Evolutionary conservation across 2,888 invertebrate genomes (phyloP).

Genomic region (Brachyopa scutellaris): DNA sequence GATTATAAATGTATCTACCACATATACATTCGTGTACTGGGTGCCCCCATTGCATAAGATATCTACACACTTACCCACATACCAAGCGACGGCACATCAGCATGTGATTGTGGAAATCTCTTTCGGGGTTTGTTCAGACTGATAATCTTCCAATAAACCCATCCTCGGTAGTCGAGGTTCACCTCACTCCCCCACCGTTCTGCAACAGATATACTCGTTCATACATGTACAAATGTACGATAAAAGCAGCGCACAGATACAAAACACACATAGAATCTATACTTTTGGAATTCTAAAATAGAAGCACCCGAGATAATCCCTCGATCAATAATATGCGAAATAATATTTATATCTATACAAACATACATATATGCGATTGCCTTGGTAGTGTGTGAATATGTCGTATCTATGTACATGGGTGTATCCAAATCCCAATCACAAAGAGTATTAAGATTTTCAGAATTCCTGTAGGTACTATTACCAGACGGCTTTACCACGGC

Average conservation of each 20-base stretch:
- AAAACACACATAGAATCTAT: conserved; percentile 22
- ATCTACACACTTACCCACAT: not conserved
- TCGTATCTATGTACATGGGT: no score
- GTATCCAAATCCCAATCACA: conserved; percentile 18
- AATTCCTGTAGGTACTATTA: no score
- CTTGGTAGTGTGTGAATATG: no score
- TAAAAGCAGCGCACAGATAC: conserved; percentile 28
- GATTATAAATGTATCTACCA: conserved; percentile 69
- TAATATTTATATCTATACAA: conserved; percentile 59
- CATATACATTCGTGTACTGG: conserved; percentile 26
- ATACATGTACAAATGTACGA: conserved; percentile 10
- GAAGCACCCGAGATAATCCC: conserved; percentile 74
- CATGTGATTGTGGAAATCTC: conserved; percentile 70
- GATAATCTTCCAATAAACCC: conserved; percentile 71
- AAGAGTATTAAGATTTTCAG: conserved; percentile 55
- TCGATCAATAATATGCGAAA: conserved; percentile 74
- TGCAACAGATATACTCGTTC: not conserved
- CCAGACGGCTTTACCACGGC: no score
- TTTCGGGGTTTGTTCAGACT: conserved; percentile 70
- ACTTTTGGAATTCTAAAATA: conserved; percentile 68
- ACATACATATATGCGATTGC: no score
- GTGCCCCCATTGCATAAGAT: conserved; percentile 41
- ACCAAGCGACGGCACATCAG: conserved; percentile 22
- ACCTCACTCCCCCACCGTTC: conserved; percentile 23
- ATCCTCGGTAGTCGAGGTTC: conserved; percentile 50